Conservation (phyloP, 2,797 vertebrate genomes). For the Argyrosomus regius region DNA sequence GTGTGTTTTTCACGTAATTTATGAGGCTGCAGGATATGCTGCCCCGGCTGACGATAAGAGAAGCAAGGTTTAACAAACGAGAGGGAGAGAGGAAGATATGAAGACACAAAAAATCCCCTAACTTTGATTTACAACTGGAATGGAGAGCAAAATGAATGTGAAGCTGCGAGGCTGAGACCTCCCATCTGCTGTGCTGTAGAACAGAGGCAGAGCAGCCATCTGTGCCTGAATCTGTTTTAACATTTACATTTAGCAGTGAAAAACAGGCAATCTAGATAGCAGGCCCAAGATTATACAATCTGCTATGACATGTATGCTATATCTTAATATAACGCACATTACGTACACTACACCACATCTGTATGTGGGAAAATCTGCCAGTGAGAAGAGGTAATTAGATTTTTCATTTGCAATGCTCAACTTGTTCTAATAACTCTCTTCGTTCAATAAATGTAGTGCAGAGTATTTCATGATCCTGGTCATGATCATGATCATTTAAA, state of each 20-base stretch:
- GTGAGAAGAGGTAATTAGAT: constrained; percentile 48
- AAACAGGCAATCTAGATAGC: constrained; percentile 65
- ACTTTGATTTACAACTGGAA: constrained; percentile 84
- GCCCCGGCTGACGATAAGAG: constrained; percentile 61
- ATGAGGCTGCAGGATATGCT: constrained; percentile 44
- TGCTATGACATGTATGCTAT: constrained; percentile 42
- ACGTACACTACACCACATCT: constrained; percentile 15
- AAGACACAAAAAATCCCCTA: constrained; percentile 47
- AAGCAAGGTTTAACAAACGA: constrained; percentile 62
- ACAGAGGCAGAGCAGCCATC: constrained; percentile 77
- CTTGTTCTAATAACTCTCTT: constrained; percentile 52
- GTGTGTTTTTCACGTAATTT: constrained; percentile 58
- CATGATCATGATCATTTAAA: constrained; percentile 44
- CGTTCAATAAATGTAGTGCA: constrained; percentile 48
- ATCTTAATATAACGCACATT: constrained; percentile 49
- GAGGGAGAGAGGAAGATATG: constrained; percentile 50
- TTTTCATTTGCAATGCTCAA: constrained; percentile 63
- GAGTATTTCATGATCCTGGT: constrained; percentile 27
- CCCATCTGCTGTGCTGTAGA: constrained; percentile 83
- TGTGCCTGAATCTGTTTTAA: constrained; percentile 77
- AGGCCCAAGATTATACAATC: constrained; percentile 59
- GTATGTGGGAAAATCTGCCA: constrained; percentile 32
- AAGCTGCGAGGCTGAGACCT: constrained; percentile 79
- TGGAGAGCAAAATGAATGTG: constrained; percentile 78
- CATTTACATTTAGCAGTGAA: constrained; percentile 68